Evolutionary conservation across 1,140 invertebrate genomes (phyloP), one percentile per base, ranked within the genome.

Genomic region (Globodera rostochiensis): DNA sequence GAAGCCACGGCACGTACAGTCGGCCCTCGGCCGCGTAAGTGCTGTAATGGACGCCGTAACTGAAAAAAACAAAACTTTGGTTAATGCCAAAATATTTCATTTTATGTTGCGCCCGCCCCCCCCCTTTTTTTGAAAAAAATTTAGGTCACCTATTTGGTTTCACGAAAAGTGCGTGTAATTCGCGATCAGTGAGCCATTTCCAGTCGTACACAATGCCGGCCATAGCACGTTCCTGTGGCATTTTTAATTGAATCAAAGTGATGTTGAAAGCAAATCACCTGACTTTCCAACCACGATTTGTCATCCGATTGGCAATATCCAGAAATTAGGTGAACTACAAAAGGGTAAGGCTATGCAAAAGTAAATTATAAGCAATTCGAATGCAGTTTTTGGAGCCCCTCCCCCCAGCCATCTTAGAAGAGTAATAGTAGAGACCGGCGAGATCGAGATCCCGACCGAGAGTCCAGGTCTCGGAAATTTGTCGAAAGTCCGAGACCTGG

Each of bases 161-260:
- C n/a, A 47, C 60, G 60, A 89, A 88, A 50, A 88, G 67, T 13
- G 69, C 71, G 21, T 81, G 36, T 36, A 77, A 80, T 74, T 88
- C 87, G 13, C 85, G 69, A 7, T 86, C 76, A 21, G 70, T 82
- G 6, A 88, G 64, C 85, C 85, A 89, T n/a, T 84, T 83, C 79
- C 88, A 88, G 69, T 88, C 87, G 75, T 86, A 89, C 6, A 88
- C 87, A 45, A 88, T 89, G 73, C 80, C 79, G 50, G 76, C 83
- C 21, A 79, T 75, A n/a, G 74, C 11, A 46, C 46, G 50, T 76
- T 76, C 74, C 74, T 76, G 15, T 8, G 4, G 6, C 13, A 53
- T 9, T 53, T 11, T 53, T 53, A 53, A 46, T 49, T 36, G 47
- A 49, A 13, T 74, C 0, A 5, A 4, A 73, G 47, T 36, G 47